Conservation (phyloP, 2,113 vertebrate species). For the Platysternon megacephalum region DNA sequence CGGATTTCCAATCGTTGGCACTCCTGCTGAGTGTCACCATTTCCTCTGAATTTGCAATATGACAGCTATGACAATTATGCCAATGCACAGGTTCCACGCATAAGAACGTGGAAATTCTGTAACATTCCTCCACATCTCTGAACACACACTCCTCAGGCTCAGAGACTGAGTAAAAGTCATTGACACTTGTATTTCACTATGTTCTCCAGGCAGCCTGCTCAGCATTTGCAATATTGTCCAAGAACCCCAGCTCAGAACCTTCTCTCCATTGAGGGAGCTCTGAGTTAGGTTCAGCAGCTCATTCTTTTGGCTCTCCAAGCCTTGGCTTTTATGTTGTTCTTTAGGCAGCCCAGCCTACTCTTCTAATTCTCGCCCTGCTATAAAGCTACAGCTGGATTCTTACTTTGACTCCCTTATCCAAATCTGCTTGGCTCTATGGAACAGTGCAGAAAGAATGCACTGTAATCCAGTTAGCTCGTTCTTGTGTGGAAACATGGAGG, state of each 20-base stretch:
- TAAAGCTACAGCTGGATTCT: neutral
- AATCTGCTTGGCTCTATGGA: neutral
- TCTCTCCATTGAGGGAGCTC: neutral
- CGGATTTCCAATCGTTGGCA: too few species aligned
- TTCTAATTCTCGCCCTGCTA: neutral
- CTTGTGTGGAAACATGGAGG: neutral
- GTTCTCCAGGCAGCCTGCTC: too few species aligned
- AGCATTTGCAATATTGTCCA: too few species aligned
- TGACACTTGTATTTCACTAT: too few species aligned
- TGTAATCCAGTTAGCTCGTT: neutral
- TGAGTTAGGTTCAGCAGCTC: neutral
- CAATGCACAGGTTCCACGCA: too few species aligned
- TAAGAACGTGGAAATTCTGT: too few species aligned
- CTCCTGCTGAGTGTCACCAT: too few species aligned
- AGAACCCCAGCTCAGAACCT: neutral
- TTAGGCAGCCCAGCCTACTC: neutral
- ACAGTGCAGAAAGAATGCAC: neutral
- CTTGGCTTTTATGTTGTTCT: neutral
- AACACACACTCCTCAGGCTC: too few species aligned
- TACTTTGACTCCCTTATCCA: fast-evolving
- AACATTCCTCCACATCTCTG: too few species aligned
- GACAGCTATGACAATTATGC: too few species aligned
- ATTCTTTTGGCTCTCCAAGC: neutral
- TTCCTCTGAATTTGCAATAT: too few species aligned
- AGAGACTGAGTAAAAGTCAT: too few species aligned